A percentile compares a stretch with the other conserved stretches of the same genome.
phyloP scores from a whole-genome alignment of 53 echinoderm and acorn worm genomes.

The Crossaster papposus region DNA sequence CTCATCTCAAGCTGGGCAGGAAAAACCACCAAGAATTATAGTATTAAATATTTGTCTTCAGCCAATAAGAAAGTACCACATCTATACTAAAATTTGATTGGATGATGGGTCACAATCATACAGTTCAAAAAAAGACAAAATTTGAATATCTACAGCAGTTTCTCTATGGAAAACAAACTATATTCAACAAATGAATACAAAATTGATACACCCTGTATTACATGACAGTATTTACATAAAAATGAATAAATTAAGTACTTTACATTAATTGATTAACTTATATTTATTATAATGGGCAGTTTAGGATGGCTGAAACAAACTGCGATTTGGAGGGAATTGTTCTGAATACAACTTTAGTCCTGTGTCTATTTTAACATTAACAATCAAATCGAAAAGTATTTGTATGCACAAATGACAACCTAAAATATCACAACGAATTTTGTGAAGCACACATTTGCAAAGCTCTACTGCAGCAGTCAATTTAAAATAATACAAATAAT shows the following conservation, averaged over 20 bases:
- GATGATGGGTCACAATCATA: not conserved
- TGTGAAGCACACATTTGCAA: not conserved
- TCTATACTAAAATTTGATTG: not conserved
- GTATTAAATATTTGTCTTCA: not conserved
- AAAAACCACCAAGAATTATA: not conserved
- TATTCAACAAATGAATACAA: not conserved
- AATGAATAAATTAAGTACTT: not conserved
- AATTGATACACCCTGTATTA: slow-evolving; percentile 7
- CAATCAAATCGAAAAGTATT: not conserved
- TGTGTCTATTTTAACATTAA: not conserved
- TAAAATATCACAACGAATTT: not conserved
- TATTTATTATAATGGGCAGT: not conserved
- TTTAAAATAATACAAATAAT: no score
- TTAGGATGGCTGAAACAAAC: not conserved
- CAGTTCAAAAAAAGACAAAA: no score
- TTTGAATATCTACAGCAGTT: not conserved
- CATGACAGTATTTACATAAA: slow-evolving; percentile 25
- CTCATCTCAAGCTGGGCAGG: not conserved
- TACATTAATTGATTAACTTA: not conserved
- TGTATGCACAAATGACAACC: not conserved
- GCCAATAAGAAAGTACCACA: not conserved
- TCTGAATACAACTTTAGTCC: not conserved
- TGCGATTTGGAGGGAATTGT: not conserved
- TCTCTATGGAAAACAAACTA: no score
- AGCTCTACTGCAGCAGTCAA: not conserved